A percentile compares a stretch with the other conserved stretches of the same genome.
Evolutionary conservation across 2,113 vertebrate species (phyloP).

Genomic region (Lagopus leucura): DNA sequence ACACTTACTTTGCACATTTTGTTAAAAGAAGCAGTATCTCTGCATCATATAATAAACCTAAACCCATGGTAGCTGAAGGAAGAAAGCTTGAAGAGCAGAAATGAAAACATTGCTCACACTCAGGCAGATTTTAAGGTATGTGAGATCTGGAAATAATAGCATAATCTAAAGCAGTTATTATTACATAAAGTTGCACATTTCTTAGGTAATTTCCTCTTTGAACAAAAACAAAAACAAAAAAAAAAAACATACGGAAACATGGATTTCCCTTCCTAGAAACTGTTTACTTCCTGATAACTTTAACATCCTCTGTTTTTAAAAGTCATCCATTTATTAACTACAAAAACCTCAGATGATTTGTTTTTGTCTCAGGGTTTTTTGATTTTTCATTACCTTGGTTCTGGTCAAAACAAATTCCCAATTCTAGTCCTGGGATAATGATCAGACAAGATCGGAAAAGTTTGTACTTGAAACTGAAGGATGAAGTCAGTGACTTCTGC

Average conservation of each 20-base stretch:
- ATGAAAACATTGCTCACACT: background rate
- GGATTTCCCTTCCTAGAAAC: constrained; percentile 50
- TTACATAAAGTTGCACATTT: background rate
- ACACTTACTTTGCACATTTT: fast-evolving
- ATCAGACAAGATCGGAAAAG: background rate
- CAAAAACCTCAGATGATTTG: background rate
- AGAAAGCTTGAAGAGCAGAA: background rate
- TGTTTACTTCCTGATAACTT: constrained; percentile 28
- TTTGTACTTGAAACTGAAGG: background rate
- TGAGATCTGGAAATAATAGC: background rate
- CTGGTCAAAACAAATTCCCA: background rate
- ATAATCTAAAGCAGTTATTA: background rate
- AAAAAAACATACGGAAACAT: background rate
- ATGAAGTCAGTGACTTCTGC: background rate
- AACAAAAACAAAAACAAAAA: background rate
- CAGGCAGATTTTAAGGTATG: fast-evolving
- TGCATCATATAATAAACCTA: background rate
- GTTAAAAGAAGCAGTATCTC: background rate
- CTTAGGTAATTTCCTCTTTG: constrained; percentile 14
- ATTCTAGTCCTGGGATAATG: background rate
- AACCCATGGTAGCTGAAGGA: background rate
- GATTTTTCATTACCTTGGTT: background rate
- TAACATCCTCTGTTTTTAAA: constrained; percentile 25
- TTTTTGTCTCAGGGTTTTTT: background rate
- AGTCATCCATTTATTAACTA: background rate